Base-by-base conservation (phyloP, 2,888 invertebrate genomes). In the Brachycybe producta region DNA sequence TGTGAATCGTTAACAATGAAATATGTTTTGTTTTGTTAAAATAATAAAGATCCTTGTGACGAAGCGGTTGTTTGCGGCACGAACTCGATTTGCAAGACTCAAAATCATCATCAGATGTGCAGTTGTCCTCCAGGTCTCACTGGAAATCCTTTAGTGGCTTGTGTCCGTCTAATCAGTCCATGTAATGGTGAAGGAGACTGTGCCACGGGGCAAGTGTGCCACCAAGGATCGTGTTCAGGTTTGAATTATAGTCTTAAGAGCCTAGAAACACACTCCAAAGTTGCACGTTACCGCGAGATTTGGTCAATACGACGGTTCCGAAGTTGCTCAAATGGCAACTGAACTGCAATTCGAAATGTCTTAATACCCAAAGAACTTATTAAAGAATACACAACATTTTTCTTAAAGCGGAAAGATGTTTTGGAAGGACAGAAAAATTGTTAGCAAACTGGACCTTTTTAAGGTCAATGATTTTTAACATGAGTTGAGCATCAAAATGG, bases 51-150 rank as follows among this genome's bases (percentile, higher is more conserved):
- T 61, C 87, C 88, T 1, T 91, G 90, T 64, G 72, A 77, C 1
- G 75, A 80, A 19, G 80, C 83, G 0, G 84, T 84, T 41, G 77
- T 80, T 21, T 87, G 87, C 64, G 87, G 85, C 8, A 65, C 78
- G 21, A 78, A 79, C 58, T 78, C 86, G 11, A 71, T 73, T 51
- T 86, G 91, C 61, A 74, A 78, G 17, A 80, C 84, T 0, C 72
- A 74, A 39, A 75, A 79, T 58, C 87, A 86, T 63, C 78, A 85
- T 57, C 85, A 88, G 3, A 77, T 84, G 5, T 87, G 87, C 65
- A 75, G 76, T 7, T 87, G 87, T 63, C 73, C 77, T 60, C 68
- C 74, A 46, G 82, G 80, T 21, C 71, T 80, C 40, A 75, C 77
- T 38, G 87, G 87, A 41, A 84, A 86, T 70, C 86, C 87, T 8